A percentile compares a stretch with the other conserved stretches of the same genome.
Evolutionary conservation across 2,797 vertebrate genomes (phyloP).

Genomic region (Pseudomugil gertrudae): DNA sequence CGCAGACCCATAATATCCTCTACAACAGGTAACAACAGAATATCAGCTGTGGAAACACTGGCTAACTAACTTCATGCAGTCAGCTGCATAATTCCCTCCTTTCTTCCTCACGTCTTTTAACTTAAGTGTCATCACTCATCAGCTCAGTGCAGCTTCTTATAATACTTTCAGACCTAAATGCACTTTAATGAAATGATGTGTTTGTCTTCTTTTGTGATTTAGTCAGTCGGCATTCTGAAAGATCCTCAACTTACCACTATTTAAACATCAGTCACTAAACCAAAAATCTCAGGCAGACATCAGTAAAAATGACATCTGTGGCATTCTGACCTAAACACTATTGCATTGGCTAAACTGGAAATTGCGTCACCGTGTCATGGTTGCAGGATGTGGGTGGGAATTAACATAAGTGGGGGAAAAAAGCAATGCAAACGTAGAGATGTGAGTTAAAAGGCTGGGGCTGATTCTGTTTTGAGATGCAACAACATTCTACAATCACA

Average conservation of each 20-base stretch:
- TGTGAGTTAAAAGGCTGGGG: conserved; percentile 28
- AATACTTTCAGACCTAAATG: conserved; percentile 4
- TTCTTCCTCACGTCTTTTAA: conserved; percentile 3
- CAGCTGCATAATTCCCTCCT: not conserved
- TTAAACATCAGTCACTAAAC: not conserved
- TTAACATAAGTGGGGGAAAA: conserved; percentile 24
- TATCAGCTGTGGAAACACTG: conserved; percentile 4
- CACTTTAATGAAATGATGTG: not conserved
- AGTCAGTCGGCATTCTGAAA: not conserved
- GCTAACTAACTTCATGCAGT: conserved; percentile 22
- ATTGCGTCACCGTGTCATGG: conserved; percentile 54
- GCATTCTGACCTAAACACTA: not conserved
- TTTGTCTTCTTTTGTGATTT: not conserved
- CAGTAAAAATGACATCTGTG: not conserved
- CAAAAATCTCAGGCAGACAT: not conserved
- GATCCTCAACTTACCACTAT: not conserved
- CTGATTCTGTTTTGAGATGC: conserved; percentile 17
- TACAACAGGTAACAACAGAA: conserved; percentile 74
- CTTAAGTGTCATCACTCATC: not conserved
- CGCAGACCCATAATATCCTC: conserved; percentile 82
- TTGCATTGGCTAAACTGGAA: not conserved
- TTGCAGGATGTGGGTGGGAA: conserved; percentile 55
- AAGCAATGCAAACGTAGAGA: conserved; percentile 7
- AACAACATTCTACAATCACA: conserved; percentile 28
- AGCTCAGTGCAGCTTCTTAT: not conserved